phyloP scores from a whole-genome alignment of 2,888 invertebrate species.

The Fabriciana adippe region DNA sequence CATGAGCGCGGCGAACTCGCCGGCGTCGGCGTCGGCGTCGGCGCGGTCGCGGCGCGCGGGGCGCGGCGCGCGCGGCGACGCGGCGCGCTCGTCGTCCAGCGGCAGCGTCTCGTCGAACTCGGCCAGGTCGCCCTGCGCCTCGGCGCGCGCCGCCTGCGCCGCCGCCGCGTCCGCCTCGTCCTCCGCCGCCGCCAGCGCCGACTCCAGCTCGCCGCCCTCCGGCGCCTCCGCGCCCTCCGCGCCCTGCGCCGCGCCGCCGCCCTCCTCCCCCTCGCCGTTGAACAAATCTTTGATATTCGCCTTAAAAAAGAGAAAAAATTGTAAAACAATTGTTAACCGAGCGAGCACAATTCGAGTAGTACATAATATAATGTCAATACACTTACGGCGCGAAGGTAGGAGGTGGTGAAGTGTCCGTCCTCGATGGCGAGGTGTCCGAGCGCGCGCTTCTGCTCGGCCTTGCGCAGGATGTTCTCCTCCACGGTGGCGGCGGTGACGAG shows the following conservation, averaged over 20 bases:
- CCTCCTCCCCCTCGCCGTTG: slow-evolving; percentile 81
- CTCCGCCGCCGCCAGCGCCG: slow-evolving; percentile 94
- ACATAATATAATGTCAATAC: background rate
- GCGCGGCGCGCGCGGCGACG: slow-evolving; percentile 76
- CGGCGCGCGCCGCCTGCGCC: slow-evolving; percentile 93
- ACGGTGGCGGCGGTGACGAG: slow-evolving; percentile 98
- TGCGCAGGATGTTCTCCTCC: slow-evolving; percentile 99
- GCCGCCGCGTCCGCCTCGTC: slow-evolving; percentile 97
- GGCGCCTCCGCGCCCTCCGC: slow-evolving; percentile 86
- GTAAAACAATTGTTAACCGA: background rate
- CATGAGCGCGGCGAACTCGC: slow-evolving; percentile 43
- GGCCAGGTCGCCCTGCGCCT: slow-evolving; percentile 93
- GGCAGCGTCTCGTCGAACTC: slow-evolving; percentile 98
- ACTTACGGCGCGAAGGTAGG: slow-evolving; percentile 90
- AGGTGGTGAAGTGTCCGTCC: slow-evolving; percentile 98
- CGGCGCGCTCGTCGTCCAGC: slow-evolving; percentile 88
- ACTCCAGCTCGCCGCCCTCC: slow-evolving; percentile 85
- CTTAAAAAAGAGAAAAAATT: slow-evolving; percentile 42
- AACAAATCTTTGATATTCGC: slow-evolving; percentile 97
- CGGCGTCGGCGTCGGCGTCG: no score
- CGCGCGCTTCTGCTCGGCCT: slow-evolving; percentile 98
- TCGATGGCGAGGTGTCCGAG: slow-evolving; percentile 99
- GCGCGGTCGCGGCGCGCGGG: slow-evolving; percentile 25
- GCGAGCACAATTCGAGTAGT: no score
- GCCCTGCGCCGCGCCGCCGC: slow-evolving; percentile 46